Conservation (phyloP, 1,140 invertebrate species). For the Tachypleus tridentatus region DNA sequence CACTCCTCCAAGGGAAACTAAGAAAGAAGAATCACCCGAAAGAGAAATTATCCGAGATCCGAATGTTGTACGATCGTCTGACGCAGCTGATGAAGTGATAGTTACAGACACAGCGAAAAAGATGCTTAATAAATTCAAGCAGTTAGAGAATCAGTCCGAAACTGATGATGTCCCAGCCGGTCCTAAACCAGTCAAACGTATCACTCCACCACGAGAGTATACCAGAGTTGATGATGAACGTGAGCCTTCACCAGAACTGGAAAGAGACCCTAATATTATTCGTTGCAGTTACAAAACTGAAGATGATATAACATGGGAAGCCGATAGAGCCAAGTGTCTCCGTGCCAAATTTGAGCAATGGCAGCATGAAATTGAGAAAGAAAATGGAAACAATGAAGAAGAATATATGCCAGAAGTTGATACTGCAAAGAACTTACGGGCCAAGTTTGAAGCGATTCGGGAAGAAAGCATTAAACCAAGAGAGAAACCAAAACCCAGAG, state of each 20-base stretch:
- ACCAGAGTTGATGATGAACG: slow-evolving; percentile 33
- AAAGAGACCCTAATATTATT: slow-evolving; percentile 26
- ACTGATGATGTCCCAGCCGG: slow-evolving; percentile 45
- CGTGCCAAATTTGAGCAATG: slow-evolving; percentile 84
- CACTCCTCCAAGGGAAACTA: slow-evolving; percentile 60
- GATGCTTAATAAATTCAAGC: slow-evolving; percentile 63
- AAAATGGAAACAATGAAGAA: slow-evolving; percentile 36
- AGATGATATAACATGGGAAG: slow-evolving; percentile 44
- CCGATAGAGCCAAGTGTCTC: slow-evolving; percentile 61
- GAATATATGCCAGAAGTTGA: slow-evolving; percentile 43
- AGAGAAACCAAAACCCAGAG: slow-evolving; percentile 49
- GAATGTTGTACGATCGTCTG: slow-evolving; percentile 52
- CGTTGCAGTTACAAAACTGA: slow-evolving; percentile 41
- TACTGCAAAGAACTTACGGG: slow-evolving; percentile 62
- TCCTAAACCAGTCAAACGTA: slow-evolving; percentile 69
- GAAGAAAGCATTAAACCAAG: slow-evolving; percentile 37
- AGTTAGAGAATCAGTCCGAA: slow-evolving; percentile 59
- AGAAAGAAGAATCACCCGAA: slow-evolving; percentile 53
- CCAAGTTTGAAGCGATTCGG: slow-evolving; percentile 68
- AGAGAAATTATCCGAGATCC: slow-evolving; percentile 62
- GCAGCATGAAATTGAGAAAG: slow-evolving; percentile 50
- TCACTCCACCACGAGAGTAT: slow-evolving; percentile 72
- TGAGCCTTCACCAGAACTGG: slow-evolving; percentile 25
- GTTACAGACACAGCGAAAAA: slow-evolving; percentile 60
- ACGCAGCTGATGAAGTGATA: slow-evolving; percentile 36